phyloP scores from a whole-genome alignment of 2,113 vertebrate genomes.

The Anoplopoma fimbria region DNA sequence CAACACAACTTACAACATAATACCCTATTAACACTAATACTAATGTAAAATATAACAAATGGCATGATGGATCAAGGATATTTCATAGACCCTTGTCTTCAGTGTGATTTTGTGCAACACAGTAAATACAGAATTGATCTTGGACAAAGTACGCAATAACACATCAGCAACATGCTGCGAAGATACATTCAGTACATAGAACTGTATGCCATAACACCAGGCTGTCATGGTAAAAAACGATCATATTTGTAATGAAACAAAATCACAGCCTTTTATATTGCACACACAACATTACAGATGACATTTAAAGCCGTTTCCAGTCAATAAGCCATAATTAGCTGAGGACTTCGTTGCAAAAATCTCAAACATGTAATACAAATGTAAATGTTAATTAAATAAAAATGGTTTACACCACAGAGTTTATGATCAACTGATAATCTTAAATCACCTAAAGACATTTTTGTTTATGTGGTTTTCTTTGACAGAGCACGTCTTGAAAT shows the following conservation, averaged over 20 bases:
- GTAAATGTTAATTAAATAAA: not conserved
- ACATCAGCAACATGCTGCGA: slow-evolving; percentile 5
- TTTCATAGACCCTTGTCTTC: not conserved
- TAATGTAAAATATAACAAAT: not conserved
- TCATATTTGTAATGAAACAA: slow-evolving; percentile 7
- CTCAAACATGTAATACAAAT: not conserved
- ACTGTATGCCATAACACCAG: not conserved
- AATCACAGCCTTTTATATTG: slow-evolving; percentile 10
- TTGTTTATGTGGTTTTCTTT: not conserved
- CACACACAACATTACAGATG: slow-evolving; percentile 3
- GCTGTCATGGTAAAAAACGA: slow-evolving; percentile 9
- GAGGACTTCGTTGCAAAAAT: not conserved
- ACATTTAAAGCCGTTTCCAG: not conserved
- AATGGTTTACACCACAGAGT: not conserved
- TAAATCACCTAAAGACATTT: not conserved
- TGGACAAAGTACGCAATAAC: not conserved
- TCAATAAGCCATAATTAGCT: slow-evolving; percentile 1
- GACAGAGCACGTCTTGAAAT: not conserved
- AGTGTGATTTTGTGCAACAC: not conserved
- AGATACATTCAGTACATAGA: slow-evolving; percentile 37
- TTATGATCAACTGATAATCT: not conserved
- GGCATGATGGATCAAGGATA: not conserved
- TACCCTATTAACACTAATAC: not conserved
- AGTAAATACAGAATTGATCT: slow-evolving; percentile 15
- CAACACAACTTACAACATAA: slow-evolving; percentile 37